A percentile compares a stretch with the other conserved stretches of the same genome.
Evolutionary conservation across 2,113 vertebrate species (phyloP).

Genomic region (Ciconia maguari): DNA sequence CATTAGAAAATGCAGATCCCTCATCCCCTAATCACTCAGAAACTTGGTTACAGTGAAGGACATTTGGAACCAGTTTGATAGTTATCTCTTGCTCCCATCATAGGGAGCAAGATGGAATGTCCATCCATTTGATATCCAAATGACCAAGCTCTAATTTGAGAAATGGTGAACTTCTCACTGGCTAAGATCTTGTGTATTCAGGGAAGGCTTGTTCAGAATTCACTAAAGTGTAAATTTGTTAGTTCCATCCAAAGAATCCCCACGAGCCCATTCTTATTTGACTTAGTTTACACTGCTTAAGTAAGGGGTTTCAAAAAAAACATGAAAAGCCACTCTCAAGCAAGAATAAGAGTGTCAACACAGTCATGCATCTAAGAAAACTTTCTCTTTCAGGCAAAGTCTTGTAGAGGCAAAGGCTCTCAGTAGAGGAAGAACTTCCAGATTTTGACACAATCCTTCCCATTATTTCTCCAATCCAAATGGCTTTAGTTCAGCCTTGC

Average conservation of each 20-base stretch:
- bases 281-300: slow-evolving; percentile 40
- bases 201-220: slow-evolving; percentile 13
- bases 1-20: neutral
- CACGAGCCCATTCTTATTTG: slow-evolving; percentile 33
- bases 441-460: slow-evolving; percentile 35
- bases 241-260: slow-evolving; percentile 27
- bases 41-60: neutral
- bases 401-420: slow-evolving; percentile 60
- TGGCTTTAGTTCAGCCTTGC: slow-evolving; percentile 17
- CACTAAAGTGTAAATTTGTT: slow-evolving; percentile 34
- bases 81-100: neutral
- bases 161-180: neutral
- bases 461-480: slow-evolving; percentile 30
- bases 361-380: slow-evolving; percentile 51
- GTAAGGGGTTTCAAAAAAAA: neutral
- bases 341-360: slow-evolving; percentile 50
- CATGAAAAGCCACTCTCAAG: slow-evolving; percentile 33
- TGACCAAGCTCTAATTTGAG: neutral
- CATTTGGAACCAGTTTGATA: neutral
- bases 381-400: slow-evolving; percentile 28
- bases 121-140: neutral
- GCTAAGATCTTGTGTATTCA: neutral
- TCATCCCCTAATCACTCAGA: neutral
- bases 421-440: slow-evolving; percentile 13
- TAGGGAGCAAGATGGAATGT: neutral